Evolutionary conservation across 2,797 vertebrate genomes (phyloP).

Genomic region (Cyprinodon diabolis): DNA sequence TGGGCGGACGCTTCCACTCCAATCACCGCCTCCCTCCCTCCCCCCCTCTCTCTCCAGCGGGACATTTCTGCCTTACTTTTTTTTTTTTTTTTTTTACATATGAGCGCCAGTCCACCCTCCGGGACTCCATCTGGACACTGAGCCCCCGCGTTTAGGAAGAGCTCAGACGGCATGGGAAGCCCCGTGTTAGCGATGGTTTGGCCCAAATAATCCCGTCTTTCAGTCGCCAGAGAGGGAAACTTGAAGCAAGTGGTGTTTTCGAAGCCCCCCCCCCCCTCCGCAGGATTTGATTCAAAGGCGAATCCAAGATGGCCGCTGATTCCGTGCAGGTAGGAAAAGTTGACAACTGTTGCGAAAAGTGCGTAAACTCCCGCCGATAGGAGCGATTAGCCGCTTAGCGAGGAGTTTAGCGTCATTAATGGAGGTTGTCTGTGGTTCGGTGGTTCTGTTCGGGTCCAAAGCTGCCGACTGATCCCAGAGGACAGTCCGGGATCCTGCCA

Average conservation of each 20-base stretch:
- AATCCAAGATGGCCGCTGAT: slow-evolving; percentile 87
- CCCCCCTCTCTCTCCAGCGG: slow-evolving; percentile 38
- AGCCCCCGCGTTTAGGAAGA: slow-evolving; percentile 45
- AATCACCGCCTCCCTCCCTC: slow-evolving; percentile 76
- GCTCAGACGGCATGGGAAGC: slow-evolving; percentile 66
- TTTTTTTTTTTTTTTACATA: slow-evolving; percentile 28
- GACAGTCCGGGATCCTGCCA: slow-evolving; percentile 69
- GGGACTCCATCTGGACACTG: slow-evolving; percentile 48
- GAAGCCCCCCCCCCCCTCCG: slow-evolving; percentile 74
- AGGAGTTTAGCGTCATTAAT: slow-evolving; percentile 9
- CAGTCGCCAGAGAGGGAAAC: slow-evolving; percentile 73
- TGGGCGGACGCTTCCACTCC: slow-evolving; percentile 70
- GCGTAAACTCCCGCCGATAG: slow-evolving; percentile 55
- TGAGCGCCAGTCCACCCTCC: slow-evolving; percentile 53
- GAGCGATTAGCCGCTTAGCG: slow-evolving; percentile 3
- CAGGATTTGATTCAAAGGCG: slow-evolving; percentile 84
- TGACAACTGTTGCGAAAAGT: slow-evolving; percentile 80
- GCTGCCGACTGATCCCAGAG: slow-evolving; percentile 32
- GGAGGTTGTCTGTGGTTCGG: background rate
- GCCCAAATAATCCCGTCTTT: slow-evolving; percentile 47
- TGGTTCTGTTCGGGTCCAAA: background rate
- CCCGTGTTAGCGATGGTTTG: slow-evolving; percentile 52
- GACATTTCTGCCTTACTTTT: slow-evolving; percentile 59
- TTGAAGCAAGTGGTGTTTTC: slow-evolving; percentile 74
- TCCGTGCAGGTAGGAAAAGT: slow-evolving; percentile 88